These are phyloP conservation scores for Dipodomys spectabilis DNA, from an alignment of 2,113 vertebrate genomes.

Conservation along the genomic window DNA sequence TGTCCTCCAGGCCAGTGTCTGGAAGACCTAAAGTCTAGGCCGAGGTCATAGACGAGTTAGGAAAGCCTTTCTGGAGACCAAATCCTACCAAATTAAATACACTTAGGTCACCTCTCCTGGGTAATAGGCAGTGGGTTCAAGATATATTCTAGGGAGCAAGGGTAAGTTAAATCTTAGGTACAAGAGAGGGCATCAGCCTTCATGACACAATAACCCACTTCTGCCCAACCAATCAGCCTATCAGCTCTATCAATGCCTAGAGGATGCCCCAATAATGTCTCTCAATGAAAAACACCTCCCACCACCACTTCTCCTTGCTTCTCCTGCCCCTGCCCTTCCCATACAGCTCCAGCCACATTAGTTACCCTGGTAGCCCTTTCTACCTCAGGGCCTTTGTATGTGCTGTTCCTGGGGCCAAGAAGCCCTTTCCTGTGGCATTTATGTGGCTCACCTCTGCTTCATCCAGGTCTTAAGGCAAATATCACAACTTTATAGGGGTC, in stretches of 20 bases:
- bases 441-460: neutral
- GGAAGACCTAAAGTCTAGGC: neutral
- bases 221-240: neutral
- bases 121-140: neutral
- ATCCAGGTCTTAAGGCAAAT: neutral
- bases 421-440: fast-evolving
- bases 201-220: neutral
- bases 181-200: neutral
- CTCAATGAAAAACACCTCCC: no score
- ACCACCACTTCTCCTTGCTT: neutral
- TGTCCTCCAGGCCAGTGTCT: neutral
- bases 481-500: neutral
- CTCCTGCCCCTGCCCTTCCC: no score
- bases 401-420: neutral
- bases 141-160: neutral
- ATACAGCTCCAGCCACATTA: neutral
- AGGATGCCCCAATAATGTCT: no score
- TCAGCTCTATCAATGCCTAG: neutral
- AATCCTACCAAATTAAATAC: neutral
- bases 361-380: fast-evolving
- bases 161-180: neutral
- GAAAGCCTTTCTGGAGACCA: neutral
- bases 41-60: neutral
- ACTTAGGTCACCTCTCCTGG: neutral
- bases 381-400: neutral